Evolutionary conservation across 2,113 vertebrate genomes (phyloP).

Genomic region (Saccopteryx leptura): DNA sequence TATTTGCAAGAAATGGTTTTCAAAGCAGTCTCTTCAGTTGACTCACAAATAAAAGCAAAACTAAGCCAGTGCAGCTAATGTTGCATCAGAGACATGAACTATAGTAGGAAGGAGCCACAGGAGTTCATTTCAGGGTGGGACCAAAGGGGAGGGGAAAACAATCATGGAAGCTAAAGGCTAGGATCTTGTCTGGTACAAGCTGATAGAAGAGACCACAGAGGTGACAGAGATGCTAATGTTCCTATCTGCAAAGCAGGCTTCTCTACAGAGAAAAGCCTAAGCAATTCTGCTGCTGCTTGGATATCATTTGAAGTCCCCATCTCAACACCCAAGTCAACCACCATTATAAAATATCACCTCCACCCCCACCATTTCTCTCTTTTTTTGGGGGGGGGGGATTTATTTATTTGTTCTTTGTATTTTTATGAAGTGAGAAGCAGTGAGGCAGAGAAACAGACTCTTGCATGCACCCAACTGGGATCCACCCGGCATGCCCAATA

Average conservation of each 20-base stretch:
- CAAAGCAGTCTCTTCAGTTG: background rate
- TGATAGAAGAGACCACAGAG: background rate
- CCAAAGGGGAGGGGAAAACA: no score
- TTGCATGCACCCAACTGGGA: no score
- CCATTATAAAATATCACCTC: background rate
- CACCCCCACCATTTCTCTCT: no score
- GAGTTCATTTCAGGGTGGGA: background rate
- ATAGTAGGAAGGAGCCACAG: no score
- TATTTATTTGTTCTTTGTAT: no score
- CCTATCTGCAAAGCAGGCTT: background rate
- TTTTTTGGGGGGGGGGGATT: no score
- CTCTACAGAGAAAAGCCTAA: background rate
- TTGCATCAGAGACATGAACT: background rate
- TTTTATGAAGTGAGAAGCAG: no score
- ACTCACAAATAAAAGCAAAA: constrained; percentile 21
- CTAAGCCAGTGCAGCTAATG: background rate
- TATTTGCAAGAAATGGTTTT: constrained; percentile 25
- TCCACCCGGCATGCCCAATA: no score
- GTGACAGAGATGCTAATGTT: background rate
- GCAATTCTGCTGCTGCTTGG: background rate
- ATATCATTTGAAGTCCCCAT: background rate
- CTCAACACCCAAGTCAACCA: background rate
- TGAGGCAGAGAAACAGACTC: no score
- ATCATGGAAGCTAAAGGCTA: background rate
- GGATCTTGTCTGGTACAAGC: background rate